Evolutionary conservation across 23 tunicate species (phyloP), one percentile per base, ranked within the genome.

Genomic region (Trididemnum miniatum): DNA sequence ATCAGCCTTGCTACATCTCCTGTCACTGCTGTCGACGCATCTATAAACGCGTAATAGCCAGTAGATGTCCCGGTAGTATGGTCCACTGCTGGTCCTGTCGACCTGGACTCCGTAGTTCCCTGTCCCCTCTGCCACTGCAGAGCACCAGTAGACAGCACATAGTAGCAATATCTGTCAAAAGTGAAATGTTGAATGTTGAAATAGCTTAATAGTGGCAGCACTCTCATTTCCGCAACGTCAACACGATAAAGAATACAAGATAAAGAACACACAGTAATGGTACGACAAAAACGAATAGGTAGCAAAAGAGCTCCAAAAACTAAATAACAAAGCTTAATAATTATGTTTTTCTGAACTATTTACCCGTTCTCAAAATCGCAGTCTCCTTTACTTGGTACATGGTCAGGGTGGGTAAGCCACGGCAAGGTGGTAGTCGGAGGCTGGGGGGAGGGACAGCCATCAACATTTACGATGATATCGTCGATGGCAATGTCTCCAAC

Each of bases 331-430:
- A n/a, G n/a, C n/a, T n/a, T n/a, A n/a, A n/a, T n/a, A n/a, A n/a
- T n/a, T n/a, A n/a, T n/a, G n/a, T n/a, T n/a, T n/a, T n/a, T n/a
- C n/a, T n/a, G n/a, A n/a, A n/a, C n/a, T n/a, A n/a, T 65, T 64
- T 54, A 91, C 96, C 96, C 98, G 31, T 93, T 88, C 65, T 93
- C 98, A 65, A 93, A 93, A 65, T 93, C 92, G 65, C 98, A 93
- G 52, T 93, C 98, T 34, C 86, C 89, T 60, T 93, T 93, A n/a
- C 91, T 93, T 27, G 92, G 92, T 34, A 71, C 23, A 15, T 93
- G 92, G 65, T 93, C 98, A 31, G 92, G 92, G 66, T 93, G 98
- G n/a, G 98, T 93, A 5, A 85, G 84, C 89, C 86, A 80, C 20
- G 89, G 84, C 37, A 65, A 37, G 12, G 92, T 88, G 24, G 98